These are phyloP conservation scores for Drosophila aldrichi DNA, from an alignment of 2,888 invertebrate genomes.

Conservation along the genomic window DNA sequence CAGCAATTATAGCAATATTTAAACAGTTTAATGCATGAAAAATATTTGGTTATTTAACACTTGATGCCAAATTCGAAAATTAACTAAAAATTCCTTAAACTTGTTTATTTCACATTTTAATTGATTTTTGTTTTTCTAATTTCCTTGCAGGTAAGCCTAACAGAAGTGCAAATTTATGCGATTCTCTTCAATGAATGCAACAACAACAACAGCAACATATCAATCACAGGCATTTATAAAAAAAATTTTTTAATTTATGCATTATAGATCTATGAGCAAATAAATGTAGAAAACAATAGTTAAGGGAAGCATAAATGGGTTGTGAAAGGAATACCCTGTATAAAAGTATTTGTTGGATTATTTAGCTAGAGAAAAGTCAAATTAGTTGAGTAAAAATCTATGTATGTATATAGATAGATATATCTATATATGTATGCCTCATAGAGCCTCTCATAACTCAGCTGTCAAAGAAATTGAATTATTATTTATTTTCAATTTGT, in stretches of 20 bases:
- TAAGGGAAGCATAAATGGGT: too few relatives aligned
- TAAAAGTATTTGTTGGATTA: too few relatives aligned
- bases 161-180: not conserved
- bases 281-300: too few relatives aligned
- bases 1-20: not conserved
- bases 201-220: not conserved
- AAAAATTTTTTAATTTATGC: slow-evolving; percentile 2
- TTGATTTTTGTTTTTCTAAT: slow-evolving; percentile 4
- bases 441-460: slow-evolving; percentile 28
- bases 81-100: not conserved
- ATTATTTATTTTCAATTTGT: slow-evolving; percentile 42
- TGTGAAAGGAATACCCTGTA: too few relatives aligned
- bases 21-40: not conserved
- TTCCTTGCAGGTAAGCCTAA: slow-evolving; percentile 37
- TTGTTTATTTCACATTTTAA: slow-evolving; percentile 2
- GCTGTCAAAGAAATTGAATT: slow-evolving; percentile 45
- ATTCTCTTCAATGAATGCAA: not conserved
- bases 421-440: not conserved
- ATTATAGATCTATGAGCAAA: not conserved
- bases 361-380: too few relatives aligned
- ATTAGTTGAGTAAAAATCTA: too few relatives aligned
- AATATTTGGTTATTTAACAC: not conserved
- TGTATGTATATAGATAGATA: not conserved
- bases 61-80: not conserved
- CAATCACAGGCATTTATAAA: slow-evolving; percentile 30